Evolutionary conservation across 2,888 invertebrate genomes (phyloP).

Genomic region (Palloptera scutellata): DNA sequence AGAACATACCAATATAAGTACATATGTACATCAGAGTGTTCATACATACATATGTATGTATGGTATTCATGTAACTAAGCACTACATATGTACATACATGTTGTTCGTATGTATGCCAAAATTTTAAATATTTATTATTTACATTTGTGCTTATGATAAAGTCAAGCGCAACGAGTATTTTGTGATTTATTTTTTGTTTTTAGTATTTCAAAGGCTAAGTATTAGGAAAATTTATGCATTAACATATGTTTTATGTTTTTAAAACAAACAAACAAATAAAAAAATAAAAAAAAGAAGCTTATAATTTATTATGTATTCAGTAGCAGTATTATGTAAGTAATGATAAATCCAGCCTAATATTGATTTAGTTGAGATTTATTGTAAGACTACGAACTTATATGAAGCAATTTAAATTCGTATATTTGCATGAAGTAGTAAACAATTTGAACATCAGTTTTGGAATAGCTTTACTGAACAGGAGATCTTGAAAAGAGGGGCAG

Average conservation of each 20-base stretch:
- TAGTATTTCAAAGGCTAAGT: background rate
- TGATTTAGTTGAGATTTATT: too few relatives aligned
- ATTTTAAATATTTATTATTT: constrained; percentile 17
- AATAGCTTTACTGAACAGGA: too few relatives aligned
- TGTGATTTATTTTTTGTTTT: background rate
- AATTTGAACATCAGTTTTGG: too few relatives aligned
- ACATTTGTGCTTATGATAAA: constrained; percentile 18
- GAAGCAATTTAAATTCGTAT: too few relatives aligned
- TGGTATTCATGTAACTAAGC: background rate
- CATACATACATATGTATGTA: background rate
- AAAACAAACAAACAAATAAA: too few relatives aligned
- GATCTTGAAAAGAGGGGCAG: too few relatives aligned
- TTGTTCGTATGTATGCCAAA: constrained; percentile 2
- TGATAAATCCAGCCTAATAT: too few relatives aligned
- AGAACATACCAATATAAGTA: constrained; percentile 7
- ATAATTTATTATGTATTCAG: background rate
- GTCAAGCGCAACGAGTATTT: background rate
- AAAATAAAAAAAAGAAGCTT: too few relatives aligned
- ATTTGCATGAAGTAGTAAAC: too few relatives aligned
- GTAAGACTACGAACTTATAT: too few relatives aligned
- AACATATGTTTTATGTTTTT: too few relatives aligned
- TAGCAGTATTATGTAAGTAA: background rate
- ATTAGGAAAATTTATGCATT: background rate
- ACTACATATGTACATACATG: background rate
- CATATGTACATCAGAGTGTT: background rate